Conservation (phyloP, 2,113 vertebrate species). For the Pungitius pungitius region DNA sequence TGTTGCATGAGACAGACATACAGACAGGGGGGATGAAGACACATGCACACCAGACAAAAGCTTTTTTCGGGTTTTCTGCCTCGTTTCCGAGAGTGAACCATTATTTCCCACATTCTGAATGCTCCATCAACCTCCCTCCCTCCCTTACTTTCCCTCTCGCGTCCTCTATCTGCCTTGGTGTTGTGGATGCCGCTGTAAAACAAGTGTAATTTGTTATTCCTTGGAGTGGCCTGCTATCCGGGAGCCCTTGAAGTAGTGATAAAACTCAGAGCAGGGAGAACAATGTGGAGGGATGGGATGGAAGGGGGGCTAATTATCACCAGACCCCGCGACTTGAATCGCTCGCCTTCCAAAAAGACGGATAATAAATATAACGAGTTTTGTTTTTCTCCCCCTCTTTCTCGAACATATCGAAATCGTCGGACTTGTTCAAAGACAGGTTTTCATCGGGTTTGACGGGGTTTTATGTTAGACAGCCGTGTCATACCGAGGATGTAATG, state of each 20-base stretch:
- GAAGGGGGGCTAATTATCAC: constrained; percentile 27
- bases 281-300: constrained; percentile 44
- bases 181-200: constrained; percentile 56
- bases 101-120: constrained; percentile 34
- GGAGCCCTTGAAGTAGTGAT: constrained; percentile 56
- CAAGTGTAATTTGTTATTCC: constrained; percentile 68
- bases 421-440: constrained; percentile 22
- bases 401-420: constrained; percentile 15
- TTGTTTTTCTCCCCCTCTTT: neutral
- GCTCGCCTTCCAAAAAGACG: constrained; percentile 15
- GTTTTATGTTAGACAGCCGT: constrained; percentile 1
- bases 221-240: constrained; percentile 60
- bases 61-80: constrained; percentile 20
- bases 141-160: neutral
- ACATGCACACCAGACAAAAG: constrained; percentile 8
- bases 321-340: constrained; percentile 42
- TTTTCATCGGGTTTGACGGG: constrained; percentile 9
- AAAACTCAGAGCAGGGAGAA: constrained; percentile 52
- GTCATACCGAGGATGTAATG: constrained; percentile 11
- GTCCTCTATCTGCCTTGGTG: constrained; percentile 32
- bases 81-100: constrained; percentile 15
- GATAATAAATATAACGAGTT: constrained; percentile 20
- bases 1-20: constrained; percentile 14
- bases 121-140: constrained; percentile 28
- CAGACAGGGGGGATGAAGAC: constrained; percentile 18